phyloP scores from a whole-genome alignment of 2,113 vertebrate species.

The Lycaon pictus region DNA sequence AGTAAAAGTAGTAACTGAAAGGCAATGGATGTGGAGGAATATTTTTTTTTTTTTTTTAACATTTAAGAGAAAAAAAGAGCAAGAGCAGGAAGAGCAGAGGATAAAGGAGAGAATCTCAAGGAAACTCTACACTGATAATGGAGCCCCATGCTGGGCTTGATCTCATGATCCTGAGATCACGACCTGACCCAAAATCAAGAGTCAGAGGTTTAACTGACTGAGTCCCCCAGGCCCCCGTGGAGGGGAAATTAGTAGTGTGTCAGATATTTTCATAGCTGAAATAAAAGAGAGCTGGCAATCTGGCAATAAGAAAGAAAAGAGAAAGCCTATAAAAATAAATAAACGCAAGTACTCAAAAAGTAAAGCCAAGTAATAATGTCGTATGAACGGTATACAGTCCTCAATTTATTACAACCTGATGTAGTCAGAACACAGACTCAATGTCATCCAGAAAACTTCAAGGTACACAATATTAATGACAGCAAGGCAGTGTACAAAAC shows the following conservation, averaged over 20 bases:
- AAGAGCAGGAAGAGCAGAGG: background rate
- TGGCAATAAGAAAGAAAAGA: background rate
- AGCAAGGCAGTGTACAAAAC: background rate
- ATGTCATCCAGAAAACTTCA: background rate
- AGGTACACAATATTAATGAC: background rate
- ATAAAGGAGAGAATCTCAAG: background rate
- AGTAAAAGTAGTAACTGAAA: constrained; percentile 5
- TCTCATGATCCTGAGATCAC: background rate
- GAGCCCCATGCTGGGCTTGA: background rate
- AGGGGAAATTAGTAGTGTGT: background rate
- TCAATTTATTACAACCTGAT: background rate
- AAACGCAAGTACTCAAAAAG: background rate
- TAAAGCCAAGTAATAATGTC: background rate
- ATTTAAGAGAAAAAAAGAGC: background rate
- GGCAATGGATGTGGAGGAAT: background rate
- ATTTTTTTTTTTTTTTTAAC: background rate
- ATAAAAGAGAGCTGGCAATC: background rate
- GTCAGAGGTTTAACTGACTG: background rate
- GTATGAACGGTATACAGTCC: background rate
- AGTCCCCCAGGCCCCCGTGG: background rate
- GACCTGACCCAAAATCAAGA: background rate
- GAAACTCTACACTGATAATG: background rate
- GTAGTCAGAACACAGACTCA: background rate
- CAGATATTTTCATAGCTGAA: constrained; percentile 11
- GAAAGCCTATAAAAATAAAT: background rate